Base-by-base conservation (phyloP, 2,113 vertebrate species). In the Gobiocypris rarus region DNA sequence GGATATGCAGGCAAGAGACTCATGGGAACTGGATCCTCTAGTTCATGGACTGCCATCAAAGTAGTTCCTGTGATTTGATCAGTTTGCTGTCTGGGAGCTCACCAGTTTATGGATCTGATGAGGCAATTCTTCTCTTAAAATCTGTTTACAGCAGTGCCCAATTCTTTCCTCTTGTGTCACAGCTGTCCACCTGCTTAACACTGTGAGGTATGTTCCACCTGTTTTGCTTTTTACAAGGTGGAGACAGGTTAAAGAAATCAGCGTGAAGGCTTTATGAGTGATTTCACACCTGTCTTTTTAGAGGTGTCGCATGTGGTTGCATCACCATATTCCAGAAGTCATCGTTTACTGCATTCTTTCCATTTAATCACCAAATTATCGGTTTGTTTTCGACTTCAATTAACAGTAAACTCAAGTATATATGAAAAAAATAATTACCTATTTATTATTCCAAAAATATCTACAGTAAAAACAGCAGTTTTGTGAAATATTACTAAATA, bases 161-260 rank as follows among this genome's bases (percentile, higher is more conserved):
- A 24, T 65, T 41, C 84, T 81, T 85, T 58, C 31, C 84, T 81
- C 13, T 73, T 59, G 79, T 70, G 80, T 82, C 63, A 80, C 31
- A n/a, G 65, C 41, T 2, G 41, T 24, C 22, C 52, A 71, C 70
- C 69, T 81, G 84, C 77, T 50, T 17, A 63, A 48, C 50, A 58
- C 28, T 22, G 26, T 41, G 84, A 22, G 43, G 69, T 65, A 63
- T 65, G 69, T 48, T 56, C 45, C 41, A 85, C 77, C 69, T 81
- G 84, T 85, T 74, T 85, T 34, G 48, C 9, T 26, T 65, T 84
- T 84, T 11, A 82, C 59, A 45, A 75, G 81, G 41, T 5, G 19
- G 58, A 45, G 7, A 22, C n/a, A 41, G 52, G 54, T 67, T 65
- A 45, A 67, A 67, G 45, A 67, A 76, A 59, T 71, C 50, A 58